Evolutionary conservation across 2,113 vertebrate species (phyloP), one percentile per base, ranked within the genome.

Genomic region (Nothocercus nigrocapillus): DNA sequence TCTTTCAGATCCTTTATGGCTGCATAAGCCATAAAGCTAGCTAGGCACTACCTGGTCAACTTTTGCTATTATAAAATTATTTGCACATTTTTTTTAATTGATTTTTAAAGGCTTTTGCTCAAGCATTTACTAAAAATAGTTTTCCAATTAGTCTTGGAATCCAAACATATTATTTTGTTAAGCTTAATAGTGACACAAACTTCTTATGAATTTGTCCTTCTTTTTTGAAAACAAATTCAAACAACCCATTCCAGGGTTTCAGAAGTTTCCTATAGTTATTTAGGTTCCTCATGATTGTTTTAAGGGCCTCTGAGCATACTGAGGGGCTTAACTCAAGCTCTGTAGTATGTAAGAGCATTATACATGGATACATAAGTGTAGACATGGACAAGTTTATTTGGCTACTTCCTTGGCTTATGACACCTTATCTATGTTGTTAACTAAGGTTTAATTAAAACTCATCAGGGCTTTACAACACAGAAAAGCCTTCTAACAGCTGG

Each of bases 131-230:
- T 56, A 88, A 93, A 85, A 93, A 68, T 28, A 69, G 59, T 13
- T 72, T 93, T 91, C 47, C 88, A 91, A 63, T 82, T 85, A 91
- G 67, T 34, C 82, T 85, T 76, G 72, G n/a, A 94, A 91, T 54
- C 21, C 38, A 82, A 88, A 92, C 56, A 13, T 53, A 42, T 72
- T 89, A 80, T 36, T 94, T 76, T 79, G 18, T 20, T 40, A 69
- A 49, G 53, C 66, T 96, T 89, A 59, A 45, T 86, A 90, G 56
- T 51, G 30, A 34, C 51, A 90, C 13, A 78, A 59, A 19, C 34
- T 38, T 82, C 25, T 82, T 64, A 79, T 0, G 11, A 89, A 79
- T 89, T 63, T 54, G 14, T 12, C 20, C 72, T 85, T 86, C 67
- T 86, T 24, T 24, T 75, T 47, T 25, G 30, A 56, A 84, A 78